Evolutionary conservation across 2,113 vertebrate species (phyloP).

Genomic region (Cygnus buccinator): DNA sequence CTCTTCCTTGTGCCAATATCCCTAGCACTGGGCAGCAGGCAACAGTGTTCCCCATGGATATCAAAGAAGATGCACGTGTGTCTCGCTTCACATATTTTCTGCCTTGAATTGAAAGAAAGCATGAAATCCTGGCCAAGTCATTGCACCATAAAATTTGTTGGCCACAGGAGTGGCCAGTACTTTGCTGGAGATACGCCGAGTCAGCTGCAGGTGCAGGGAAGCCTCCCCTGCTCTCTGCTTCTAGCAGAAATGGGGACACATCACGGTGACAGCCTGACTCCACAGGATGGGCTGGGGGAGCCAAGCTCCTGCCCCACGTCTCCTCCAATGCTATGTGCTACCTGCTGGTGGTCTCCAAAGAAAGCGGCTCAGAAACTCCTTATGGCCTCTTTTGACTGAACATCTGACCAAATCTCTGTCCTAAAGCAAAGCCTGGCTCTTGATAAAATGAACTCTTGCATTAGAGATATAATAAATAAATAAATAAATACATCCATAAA

Average conservation of each 20-base stretch:
- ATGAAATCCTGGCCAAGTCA: neutral
- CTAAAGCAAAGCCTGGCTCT: neutral
- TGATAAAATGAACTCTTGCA: neutral
- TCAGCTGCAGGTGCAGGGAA: neutral
- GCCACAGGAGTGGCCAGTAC: neutral
- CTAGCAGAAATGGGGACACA: neutral
- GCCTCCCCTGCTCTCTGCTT: neutral
- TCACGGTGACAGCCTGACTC: neutral
- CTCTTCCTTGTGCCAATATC: neutral
- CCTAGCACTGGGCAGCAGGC: neutral
- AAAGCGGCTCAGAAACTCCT: neutral
- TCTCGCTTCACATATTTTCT: neutral
- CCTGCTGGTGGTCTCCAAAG: neutral
- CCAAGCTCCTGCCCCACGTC: neutral
- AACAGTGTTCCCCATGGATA: neutral
- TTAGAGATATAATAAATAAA: neutral
- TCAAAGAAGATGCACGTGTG: neutral
- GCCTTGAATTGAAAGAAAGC: neutral
- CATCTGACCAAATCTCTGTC: neutral
- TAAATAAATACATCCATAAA: neutral
- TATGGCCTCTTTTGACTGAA: neutral
- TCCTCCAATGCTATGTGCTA: fast-evolving
- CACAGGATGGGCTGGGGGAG: fast-evolving
- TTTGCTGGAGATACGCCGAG: neutral
- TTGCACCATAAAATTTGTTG: neutral